Conservation (phyloP, 2,113 vertebrate genomes). For the Hylia prasina region DNA sequence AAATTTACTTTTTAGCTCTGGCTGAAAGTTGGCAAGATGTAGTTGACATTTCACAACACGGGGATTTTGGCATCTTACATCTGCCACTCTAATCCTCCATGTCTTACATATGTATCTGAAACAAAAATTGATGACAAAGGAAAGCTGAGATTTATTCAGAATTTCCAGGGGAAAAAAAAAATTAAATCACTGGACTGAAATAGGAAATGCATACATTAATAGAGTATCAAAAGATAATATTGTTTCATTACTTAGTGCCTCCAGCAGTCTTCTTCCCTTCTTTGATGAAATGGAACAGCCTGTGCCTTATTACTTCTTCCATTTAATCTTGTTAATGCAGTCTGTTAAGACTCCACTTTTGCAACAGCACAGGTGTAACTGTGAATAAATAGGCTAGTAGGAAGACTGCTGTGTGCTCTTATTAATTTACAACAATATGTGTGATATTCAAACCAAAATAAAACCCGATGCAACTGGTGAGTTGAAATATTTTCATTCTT, state of each 20-base stretch:
- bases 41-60: background rate
- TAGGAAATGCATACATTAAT: background rate
- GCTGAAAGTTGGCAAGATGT: background rate
- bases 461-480: conserved; percentile 82
- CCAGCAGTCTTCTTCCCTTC: conserved; percentile 54
- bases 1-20: background rate
- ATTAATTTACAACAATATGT: conserved; percentile 61
- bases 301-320: conserved; percentile 74
- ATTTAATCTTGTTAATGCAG: conserved; percentile 81
- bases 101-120: background rate
- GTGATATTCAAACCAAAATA: conserved; percentile 73
- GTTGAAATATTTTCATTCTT: conserved; percentile 61
- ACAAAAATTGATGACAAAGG: background rate
- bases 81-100: background rate
- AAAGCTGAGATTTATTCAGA: background rate
- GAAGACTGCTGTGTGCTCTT: conserved; percentile 44
- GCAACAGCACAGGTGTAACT: conserved; percentile 57
- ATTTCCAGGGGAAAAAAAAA: background rate
- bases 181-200: background rate
- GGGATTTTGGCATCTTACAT: background rate
- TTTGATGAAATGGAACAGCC: conserved; percentile 74
- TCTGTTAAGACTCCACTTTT: conserved; percentile 69
- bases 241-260: background rate
- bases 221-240: background rate
- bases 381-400: conserved; percentile 10